A percentile compares a stretch with the other conserved stretches of the same genome.
Conservation (phyloP, 2,888 invertebrate genomes). For the Rhingia rostrata region DNA sequence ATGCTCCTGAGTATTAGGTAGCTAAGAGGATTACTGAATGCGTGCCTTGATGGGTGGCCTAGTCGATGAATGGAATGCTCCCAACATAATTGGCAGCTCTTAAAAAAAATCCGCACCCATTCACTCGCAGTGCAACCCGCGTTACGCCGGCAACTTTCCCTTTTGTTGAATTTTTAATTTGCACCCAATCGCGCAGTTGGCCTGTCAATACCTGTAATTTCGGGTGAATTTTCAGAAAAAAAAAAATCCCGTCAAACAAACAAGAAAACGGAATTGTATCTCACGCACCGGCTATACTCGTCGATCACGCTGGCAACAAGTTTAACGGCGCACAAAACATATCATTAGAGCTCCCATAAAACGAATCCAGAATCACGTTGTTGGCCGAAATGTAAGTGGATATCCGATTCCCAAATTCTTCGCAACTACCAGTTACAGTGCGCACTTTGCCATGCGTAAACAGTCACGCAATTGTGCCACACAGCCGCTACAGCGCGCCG, state of each 20-base stretch:
- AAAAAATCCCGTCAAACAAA: not conserved
- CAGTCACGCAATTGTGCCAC: slow-evolving; percentile 43
- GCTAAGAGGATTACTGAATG: slow-evolving; percentile 39
- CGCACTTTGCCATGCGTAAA: slow-evolving; percentile 37
- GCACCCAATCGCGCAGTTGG: slow-evolving; percentile 7
- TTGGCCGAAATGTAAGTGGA: slow-evolving; percentile 20
- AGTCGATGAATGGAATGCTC: not conserved
- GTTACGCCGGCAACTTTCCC: slow-evolving; percentile 32
- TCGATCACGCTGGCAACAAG: not conserved
- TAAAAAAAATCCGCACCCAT: no score
- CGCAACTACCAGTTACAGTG: slow-evolving; percentile 33
- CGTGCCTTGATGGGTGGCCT: slow-evolving; percentile 49
- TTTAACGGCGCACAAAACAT: slow-evolving; percentile 31
- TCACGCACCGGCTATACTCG: slow-evolving; percentile 37
- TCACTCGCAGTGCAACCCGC: no score
- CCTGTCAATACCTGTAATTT: slow-evolving; percentile 45
- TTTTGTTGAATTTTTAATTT: slow-evolving; percentile 37
- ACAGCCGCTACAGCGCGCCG: not conserved
- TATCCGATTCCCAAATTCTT: slow-evolving; percentile 54
- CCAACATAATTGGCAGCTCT: no score
- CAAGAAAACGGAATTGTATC: slow-evolving; percentile 10
- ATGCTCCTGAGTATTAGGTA: not conserved
- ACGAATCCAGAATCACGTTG: slow-evolving; percentile 36
- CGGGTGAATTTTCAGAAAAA: slow-evolving; percentile 3
- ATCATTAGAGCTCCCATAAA: slow-evolving; percentile 60